Base-by-base conservation (phyloP, 1,140 invertebrate species). In the Sitodiplosis mosellana region DNA sequence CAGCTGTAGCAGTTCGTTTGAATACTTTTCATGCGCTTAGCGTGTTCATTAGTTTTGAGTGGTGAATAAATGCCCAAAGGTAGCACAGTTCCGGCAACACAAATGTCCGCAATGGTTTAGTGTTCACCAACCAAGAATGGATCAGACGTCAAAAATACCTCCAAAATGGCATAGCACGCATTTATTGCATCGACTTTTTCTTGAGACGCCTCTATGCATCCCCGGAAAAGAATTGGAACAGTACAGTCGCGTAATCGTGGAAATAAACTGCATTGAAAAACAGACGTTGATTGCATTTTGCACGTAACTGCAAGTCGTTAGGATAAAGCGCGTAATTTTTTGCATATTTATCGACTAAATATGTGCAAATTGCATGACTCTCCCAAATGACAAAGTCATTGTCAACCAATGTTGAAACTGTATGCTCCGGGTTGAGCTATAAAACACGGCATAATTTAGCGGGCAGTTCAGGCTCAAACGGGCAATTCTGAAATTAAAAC, bases 371-470 rank as follows among this genome's bases (percentile, higher is more conserved):
- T 2, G 76, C 71, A 48, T 76, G 59, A 51, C 69, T 71, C 47
- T 81, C 77, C 48, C 64, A 67, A 6, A 80, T 56, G 56, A 65
- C 67, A 45, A 69, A 71, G 44, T 71, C 74, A 45, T 70, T 67
- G 43, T 76, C 74, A 45, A 76, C 64, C 34, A 81, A 56, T 46
- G 72, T 63, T 5, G 77, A 77, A 48, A 80, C 59, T n/a, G 69
- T 75, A 49, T 74, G 74, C 52, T 72, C 67, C 1, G 64, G 66
- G 46, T 68, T 67, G 48, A 61, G 64, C 18, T 56, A n/a, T n/a
- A n/a, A n/a, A n/a, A n/a, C n/a, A n/a, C n/a, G n/a, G n/a, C n/a
- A n/a, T n/a, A n/a, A n/a, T n/a, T n/a, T n/a, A n/a, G n/a, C n/a
- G n/a, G n/a, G n/a, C n/a, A n/a, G n/a, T n/a, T n/a, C n/a, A n/a